Evolutionary conservation across 2,888 invertebrate species (phyloP).

Genomic region (Apodemia zela): DNA sequence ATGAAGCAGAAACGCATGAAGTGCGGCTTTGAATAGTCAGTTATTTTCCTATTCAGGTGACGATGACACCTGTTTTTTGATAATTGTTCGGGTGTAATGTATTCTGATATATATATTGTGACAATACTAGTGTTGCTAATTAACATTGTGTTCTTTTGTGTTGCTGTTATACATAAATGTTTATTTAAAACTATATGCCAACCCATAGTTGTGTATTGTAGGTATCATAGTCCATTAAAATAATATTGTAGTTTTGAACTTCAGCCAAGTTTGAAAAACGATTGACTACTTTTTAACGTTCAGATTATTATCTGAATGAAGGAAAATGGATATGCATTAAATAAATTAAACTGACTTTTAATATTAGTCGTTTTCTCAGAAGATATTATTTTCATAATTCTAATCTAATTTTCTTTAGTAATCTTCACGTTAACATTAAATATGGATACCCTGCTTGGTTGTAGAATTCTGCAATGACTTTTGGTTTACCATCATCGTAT

Average conservation of each 20-base stretch:
- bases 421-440: too few species aligned
- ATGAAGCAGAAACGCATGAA: conserved; percentile 12
- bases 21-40: background rate
- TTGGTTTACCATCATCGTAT: too few species aligned
- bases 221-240: background rate
- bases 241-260: background rate
- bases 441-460: too few species aligned
- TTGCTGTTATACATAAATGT: background rate
- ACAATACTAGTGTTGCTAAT: background rate
- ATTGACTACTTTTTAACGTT: too few species aligned
- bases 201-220: background rate
- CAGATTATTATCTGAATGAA: too few species aligned
- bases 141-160: conserved; percentile 1
- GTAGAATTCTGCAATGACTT: too few species aligned
- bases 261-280: too few species aligned
- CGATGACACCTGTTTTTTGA: conserved; percentile 10
- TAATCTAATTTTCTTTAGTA: too few species aligned
- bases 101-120: background rate
- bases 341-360: too few species aligned
- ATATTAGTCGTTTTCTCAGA: too few species aligned
- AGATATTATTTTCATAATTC: too few species aligned
- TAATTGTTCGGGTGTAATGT: conserved; percentile 3
- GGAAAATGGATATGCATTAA: too few species aligned
- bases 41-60: conserved; percentile 1
- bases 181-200: background rate